Evolutionary conservation across 2,797 vertebrate genomes (phyloP), one percentile per base, ranked within the genome.

Genomic region (Anguilla marmorata): DNA sequence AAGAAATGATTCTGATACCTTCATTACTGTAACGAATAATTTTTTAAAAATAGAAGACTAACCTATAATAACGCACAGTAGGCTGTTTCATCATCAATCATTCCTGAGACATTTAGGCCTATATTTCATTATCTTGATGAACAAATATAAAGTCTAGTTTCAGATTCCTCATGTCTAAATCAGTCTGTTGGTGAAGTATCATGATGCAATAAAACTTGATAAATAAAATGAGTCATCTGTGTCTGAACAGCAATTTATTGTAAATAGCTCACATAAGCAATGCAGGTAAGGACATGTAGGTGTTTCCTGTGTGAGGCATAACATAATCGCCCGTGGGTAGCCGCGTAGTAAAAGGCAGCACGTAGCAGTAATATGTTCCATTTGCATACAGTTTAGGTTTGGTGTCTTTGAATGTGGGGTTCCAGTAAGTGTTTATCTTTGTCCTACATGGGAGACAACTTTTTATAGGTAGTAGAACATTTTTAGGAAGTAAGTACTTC

Each of bases 211-310:
- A 0, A 27, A 69, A 24, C 27, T n/a, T 79, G 69, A 52, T 45
- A 86, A 85, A 86, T 50, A 27, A 63, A 56, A 37, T 89, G 88
- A 89, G 41, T 89, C 85, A 89, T 66, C 45, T 84, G n/a, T 76
- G 24, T 85, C 54, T 60, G 69, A 50, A 58, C 66, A 11, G 72
- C 3, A 60, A 48, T 58, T 52, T 5, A 58, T n/a, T n/a, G n/a
- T 84, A 50, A 84, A 84, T 84, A 84, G 52, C 52, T 84, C 52
- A 84, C 83, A 50, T 9, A 54, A 74, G 33, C 21, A 52, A 45
- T 50, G 52, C 60, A 84, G 45, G 80, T 89, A 41, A 27, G 56
- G 86, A 27, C 45, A 69, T 30, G 85, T 84, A 30, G 50, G 48
- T 3, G 33, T 66, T 87, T 89, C 33, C 86, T 66, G 66, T 85